These are phyloP conservation scores for Clivina fossor DNA, from an alignment of 2,888 invertebrate genomes.

Conservation along the genomic window DNA sequence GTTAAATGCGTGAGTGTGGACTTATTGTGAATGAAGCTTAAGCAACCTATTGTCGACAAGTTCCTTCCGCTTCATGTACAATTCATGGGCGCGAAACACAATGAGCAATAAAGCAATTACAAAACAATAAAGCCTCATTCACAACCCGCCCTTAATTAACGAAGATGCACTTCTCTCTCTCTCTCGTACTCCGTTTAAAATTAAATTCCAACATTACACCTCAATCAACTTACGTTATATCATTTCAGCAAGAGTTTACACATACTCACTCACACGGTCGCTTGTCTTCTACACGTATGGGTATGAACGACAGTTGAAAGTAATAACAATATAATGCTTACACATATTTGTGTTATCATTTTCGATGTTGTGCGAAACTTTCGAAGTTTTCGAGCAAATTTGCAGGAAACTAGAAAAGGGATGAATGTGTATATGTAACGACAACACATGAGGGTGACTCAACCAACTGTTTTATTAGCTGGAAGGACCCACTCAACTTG, in stretches of 20 bases:
- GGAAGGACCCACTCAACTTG: no score
- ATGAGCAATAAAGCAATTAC: slow-evolving; percentile 23
- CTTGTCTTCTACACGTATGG: background rate
- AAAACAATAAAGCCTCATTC: slow-evolving; percentile 26
- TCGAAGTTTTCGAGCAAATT: no score
- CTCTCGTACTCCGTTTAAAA: slow-evolving; percentile 33
- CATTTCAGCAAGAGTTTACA: slow-evolving; percentile 5
- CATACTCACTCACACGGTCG: background rate
- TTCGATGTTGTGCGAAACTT: no score
- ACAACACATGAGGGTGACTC: no score
- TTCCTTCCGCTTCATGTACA: slow-evolving; percentile 18
- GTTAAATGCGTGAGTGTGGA: no score
- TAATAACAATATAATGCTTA: no score
- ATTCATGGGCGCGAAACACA: slow-evolving; percentile 23
- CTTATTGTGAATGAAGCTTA: background rate
- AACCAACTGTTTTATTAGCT: no score
- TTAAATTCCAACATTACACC: slow-evolving; percentile 22
- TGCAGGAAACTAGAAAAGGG: no score
- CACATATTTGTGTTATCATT: no score
- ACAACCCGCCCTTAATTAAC: slow-evolving; percentile 26
- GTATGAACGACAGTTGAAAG: no score
- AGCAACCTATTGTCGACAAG: background rate
- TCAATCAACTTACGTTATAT: slow-evolving; percentile 17
- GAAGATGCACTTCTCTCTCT: no score
- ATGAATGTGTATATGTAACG: no score